Conservation (phyloP, 1,140 invertebrate species). For the Rhagoletis pomonella region DNA sequence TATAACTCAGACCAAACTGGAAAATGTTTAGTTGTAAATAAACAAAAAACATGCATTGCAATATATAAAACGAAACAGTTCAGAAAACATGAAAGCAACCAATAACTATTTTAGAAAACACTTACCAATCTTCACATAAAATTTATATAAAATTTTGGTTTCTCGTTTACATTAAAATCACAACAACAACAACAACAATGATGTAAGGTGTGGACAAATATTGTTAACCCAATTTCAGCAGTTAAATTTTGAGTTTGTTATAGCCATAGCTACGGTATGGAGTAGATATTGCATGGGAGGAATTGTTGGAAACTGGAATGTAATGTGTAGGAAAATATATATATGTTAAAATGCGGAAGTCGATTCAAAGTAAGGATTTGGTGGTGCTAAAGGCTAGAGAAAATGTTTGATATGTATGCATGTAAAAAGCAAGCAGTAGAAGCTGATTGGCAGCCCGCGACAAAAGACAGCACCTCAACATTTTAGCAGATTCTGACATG, state of each 20-base stretch:
- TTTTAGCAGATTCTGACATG: no score
- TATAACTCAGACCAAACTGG: no score
- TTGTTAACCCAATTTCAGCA: slow-evolving; percentile 6
- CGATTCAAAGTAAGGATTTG: neutral
- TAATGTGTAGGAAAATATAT: slow-evolving; percentile 40
- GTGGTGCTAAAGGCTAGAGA: neutral
- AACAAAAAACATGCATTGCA: no score
- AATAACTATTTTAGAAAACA: slow-evolving; percentile 7
- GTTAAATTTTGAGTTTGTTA: slow-evolving; percentile 20
- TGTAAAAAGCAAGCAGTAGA: no score
- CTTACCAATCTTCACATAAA: slow-evolving; percentile 10
- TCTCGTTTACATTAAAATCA: neutral
- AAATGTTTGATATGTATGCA: neutral
- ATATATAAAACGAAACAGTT: no score
- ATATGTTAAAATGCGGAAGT: neutral
- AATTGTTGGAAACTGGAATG: slow-evolving; percentile 42
- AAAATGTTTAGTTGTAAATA: no score
- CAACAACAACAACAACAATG: no score
- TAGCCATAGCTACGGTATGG: slow-evolving; percentile 17
- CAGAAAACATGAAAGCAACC: neutral
- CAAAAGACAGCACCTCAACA: no score
- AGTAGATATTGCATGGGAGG: slow-evolving; percentile 3
- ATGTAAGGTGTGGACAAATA: neutral
- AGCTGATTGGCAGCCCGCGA: no score
- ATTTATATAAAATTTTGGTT: neutral